Conservation (phyloP, 2,888 invertebrate genomes). For the Scaptomyza tumidula region DNA sequence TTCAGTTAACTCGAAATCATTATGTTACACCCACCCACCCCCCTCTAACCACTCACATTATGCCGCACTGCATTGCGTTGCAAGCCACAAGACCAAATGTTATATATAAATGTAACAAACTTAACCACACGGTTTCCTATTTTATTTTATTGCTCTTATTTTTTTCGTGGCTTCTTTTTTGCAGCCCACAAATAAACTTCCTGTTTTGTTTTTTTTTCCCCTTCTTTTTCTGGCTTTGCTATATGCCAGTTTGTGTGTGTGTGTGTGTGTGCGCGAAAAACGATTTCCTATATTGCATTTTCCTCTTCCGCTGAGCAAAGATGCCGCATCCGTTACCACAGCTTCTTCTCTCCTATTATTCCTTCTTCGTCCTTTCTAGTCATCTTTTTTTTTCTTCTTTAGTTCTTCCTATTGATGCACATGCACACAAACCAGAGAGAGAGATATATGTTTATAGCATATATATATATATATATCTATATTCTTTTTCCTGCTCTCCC, state of each 20-base stretch:
- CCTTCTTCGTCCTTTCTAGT: constrained; percentile 1
- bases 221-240: neutral
- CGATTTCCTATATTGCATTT: constrained; percentile 84
- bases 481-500: neutral
- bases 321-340: constrained; percentile 78
- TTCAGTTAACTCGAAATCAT: constrained; percentile 37
- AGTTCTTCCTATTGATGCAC: constrained; percentile 51
- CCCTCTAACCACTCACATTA: no score
- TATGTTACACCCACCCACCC: constrained; percentile 18
- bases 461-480: constrained; percentile 15
- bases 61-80: neutral
- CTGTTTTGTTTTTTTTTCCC: constrained; percentile 62
- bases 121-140: constrained; percentile 43
- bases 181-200: constrained; percentile 71
- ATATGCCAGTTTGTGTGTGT: constrained; percentile 26
- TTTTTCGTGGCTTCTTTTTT: constrained; percentile 16
- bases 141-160: constrained; percentile 11
- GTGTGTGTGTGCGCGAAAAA: constrained; percentile 72
- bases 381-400: constrained; percentile 1
- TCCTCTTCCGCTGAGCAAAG: constrained; percentile 82
- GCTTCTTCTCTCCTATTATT: constrained; percentile 27
- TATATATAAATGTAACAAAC: constrained; percentile 34
- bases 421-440: constrained; percentile 11
- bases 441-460: constrained; percentile 17
- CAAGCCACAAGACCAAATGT: neutral